phyloP scores from a whole-genome alignment of 2,797 vertebrate genomes.

The Telmatherina bonti region DNA sequence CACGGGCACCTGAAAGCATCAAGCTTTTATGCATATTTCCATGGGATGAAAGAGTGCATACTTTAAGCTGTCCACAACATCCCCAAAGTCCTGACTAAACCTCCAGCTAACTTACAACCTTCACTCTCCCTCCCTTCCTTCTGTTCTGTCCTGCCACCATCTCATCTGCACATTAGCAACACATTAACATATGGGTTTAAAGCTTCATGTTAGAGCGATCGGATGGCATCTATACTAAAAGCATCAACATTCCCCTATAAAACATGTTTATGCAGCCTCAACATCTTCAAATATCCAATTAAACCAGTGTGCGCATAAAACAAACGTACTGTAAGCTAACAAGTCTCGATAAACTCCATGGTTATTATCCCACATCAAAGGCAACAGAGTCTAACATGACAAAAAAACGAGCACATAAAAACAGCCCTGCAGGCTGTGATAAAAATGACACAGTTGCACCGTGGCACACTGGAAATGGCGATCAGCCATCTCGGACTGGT shows the following conservation, averaged over 20 bases:
- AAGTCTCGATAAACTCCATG: constrained; percentile 10
- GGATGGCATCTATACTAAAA: constrained; percentile 14
- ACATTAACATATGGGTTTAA: constrained; percentile 21
- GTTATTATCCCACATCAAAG: constrained; percentile 31
- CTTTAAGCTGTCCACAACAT: not conserved
- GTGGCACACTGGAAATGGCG: constrained; percentile 28
- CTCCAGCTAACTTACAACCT: constrained; percentile 27
- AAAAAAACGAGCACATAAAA: constrained; percentile 39
- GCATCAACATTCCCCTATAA: constrained; percentile 4
- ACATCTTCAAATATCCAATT: constrained; percentile 5
- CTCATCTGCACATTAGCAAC: constrained; percentile 32
- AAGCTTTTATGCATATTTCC: not conserved
- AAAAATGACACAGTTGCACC: constrained; percentile 44
- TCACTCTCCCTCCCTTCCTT: not conserved
- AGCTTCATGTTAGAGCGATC: constrained; percentile 5
- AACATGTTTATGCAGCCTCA: not conserved
- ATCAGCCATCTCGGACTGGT: constrained; percentile 20
- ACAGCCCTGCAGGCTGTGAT: constrained; percentile 20
- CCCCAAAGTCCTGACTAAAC: not conserved
- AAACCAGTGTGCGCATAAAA: not conserved
- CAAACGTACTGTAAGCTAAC: constrained; percentile 29
- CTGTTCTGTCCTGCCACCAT: not conserved
- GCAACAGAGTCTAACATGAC: constrained; percentile 56
- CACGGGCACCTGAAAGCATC: not conserved
- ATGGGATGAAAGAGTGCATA: not conserved